Percentiles rank a stretch among this genome's conserved stretches.
These are phyloP conservation scores for Coendou prehensilis DNA, from an alignment of 2,797 vertebrate genomes.

Conservation along the genomic window DNA sequence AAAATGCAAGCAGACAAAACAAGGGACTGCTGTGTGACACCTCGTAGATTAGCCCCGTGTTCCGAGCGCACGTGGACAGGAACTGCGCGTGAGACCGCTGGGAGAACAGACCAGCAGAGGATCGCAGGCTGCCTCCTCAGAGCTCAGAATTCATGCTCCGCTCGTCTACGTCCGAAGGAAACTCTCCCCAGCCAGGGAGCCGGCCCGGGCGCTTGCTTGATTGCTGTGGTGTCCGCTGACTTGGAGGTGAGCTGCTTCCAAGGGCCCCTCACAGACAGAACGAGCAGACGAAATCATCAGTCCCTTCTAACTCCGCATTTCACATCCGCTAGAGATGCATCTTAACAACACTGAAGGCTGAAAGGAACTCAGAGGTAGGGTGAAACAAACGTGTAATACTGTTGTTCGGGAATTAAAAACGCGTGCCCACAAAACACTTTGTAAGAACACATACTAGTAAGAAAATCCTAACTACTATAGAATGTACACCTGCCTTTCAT, in stretches of 20 bases:
- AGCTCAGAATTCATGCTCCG: background rate
- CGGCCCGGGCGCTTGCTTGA: background rate
- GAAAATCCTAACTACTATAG: background rate
- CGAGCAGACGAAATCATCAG: background rate
- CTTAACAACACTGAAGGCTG: background rate
- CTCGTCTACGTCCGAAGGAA: background rate
- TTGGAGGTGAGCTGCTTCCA: background rate
- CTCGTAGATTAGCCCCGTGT: background rate
- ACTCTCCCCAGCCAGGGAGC: background rate
- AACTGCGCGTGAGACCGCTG: background rate
- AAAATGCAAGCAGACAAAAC: constrained; percentile 31
- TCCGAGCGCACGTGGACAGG: background rate
- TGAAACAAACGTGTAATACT: background rate
- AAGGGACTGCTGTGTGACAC: background rate
- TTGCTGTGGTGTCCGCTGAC: background rate
- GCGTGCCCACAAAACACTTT: background rate
- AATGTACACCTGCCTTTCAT: background rate
- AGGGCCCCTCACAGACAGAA: background rate
- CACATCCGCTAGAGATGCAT: background rate
- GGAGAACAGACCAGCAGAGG: background rate
- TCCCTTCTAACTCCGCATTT: background rate
- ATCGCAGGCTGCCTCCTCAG: background rate
- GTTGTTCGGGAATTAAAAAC: background rate
- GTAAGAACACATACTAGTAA: background rate
- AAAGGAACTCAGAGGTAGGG: background rate